Percentiles rank a stretch among this genome's conserved stretches.
Conservation (phyloP, 2,888 invertebrate genomes). For the Athalia rosae region DNA sequence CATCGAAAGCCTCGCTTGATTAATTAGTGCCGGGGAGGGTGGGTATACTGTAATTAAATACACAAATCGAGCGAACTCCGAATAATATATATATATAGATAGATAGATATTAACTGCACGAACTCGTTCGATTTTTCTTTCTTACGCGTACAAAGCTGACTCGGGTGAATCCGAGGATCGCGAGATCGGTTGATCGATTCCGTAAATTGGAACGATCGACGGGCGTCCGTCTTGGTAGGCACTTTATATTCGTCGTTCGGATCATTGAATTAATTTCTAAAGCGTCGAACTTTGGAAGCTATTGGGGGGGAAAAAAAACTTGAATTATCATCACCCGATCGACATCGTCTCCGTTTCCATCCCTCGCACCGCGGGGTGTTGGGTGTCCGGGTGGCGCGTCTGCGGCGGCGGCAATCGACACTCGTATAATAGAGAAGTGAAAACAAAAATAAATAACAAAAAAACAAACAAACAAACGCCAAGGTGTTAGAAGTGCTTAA, state of each 20-base stretch:
- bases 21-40: constrained; percentile 57
- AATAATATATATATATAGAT: background rate
- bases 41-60: constrained; percentile 40
- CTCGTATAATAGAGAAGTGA: background rate
- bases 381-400: constrained; percentile 17
- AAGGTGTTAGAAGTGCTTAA: constrained; percentile 42
- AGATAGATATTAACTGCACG: background rate
- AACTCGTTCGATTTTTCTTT: background rate
- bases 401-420: background rate
- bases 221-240: too few species aligned
- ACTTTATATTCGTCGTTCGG: background rate
- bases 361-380: background rate
- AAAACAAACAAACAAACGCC: constrained; percentile 7
- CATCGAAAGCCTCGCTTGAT: constrained; percentile 63
- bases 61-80: constrained; percentile 27
- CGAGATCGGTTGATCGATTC: background rate
- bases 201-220: background rate
- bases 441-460: constrained; percentile 7
- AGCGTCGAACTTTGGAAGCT: constrained; percentile 14
- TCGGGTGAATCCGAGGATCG: background rate
- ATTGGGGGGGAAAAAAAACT: constrained; percentile 15
- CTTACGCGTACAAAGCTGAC: background rate
- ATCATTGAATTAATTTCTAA: constrained; percentile 27
- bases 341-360: background rate
- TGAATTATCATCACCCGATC: constrained; percentile 12